phyloP scores from a whole-genome alignment of 2,797 vertebrate genomes.

The Setipinna tenuifilis region DNA sequence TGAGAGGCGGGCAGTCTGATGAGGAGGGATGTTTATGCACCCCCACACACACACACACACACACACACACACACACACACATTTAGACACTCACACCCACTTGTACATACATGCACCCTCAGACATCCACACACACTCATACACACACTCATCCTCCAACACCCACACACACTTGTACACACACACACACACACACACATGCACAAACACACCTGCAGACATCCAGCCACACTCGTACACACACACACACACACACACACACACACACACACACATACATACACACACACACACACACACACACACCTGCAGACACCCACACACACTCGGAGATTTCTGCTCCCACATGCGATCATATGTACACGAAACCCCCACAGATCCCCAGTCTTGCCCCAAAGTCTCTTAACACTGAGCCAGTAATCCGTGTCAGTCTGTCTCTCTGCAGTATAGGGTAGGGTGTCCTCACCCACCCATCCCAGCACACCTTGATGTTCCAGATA shows the following conservation, averaged over 20 bases:
- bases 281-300: too few relatives aligned
- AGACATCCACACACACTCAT: neutral
- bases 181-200: neutral
- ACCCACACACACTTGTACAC: neutral
- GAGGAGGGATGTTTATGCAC: slow-evolving; percentile 9
- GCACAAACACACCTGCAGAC: too few relatives aligned
- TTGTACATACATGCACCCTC: neutral
- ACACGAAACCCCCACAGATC: neutral
- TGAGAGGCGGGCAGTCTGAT: slow-evolving; percentile 7
- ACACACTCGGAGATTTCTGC: neutral
- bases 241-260: too few relatives aligned
- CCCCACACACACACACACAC: neutral
- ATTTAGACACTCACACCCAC: neutral
- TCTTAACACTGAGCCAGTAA: neutral
- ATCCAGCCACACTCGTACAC: too few relatives aligned
- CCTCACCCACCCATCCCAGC: too few relatives aligned
- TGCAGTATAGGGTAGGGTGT: neutral
- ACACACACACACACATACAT: too few relatives aligned
- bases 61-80: neutral
- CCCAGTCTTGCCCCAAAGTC: neutral
- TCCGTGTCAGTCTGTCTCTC: neutral
- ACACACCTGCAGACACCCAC: neutral
- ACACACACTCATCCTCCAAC: neutral
- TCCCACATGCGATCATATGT: neutral
- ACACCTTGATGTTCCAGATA: slow-evolving; percentile 41